Evolutionary conservation across 2,888 invertebrate genomes (phyloP), one percentile per base, ranked within the genome.

Genomic region (Cryptosula pallasiana): DNA sequence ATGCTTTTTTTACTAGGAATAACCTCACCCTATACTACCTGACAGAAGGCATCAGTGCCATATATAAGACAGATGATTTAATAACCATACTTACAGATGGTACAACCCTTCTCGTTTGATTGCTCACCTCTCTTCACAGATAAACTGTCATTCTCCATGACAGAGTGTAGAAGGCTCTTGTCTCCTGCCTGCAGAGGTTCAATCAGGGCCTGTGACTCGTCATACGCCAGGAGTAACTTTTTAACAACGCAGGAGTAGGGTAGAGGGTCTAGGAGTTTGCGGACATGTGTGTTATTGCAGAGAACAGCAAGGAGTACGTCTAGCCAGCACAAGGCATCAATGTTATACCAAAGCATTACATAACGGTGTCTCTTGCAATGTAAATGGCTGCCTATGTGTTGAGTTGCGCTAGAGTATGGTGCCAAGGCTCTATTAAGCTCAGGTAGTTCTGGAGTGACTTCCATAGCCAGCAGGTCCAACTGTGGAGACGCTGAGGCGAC

Each of bases 241-340:
- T 63, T 63, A 16, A 63, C 5, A 16, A 63, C 32, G 32, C 63
- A 32, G 9, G 63, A 63, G 34, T 63, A 63, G 2, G 63, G 34
- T 5, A 63, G 63, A 32, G 32, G 9, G 63, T 27, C 32, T 20
- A 27, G 32, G 27, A 63, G 29, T 2, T 34, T 27, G 1, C 63
- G 35, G 3, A 70, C 2, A 32, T 23, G 25, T 2, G 20, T 35
- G 45, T 70, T 70, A 45, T 82, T 80, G 13, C 79, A 81, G 3
- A 81, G 71, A 35, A 82, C 74, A 71, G 79, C 78, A 25, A 82
- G 75, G 1, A 81, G 76, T 0, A 82, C 82, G 75, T 83, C 82
- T 69, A 83, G 75, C 83, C 83, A 83, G 73, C 83, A 83, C 54
- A 83, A 75, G 2, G 81, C 81, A 71, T 82, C 82, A 55, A 77